These are phyloP conservation scores for Manduca sexta DNA, from an alignment of 1,140 invertebrate species.

Conservation along the genomic window DNA sequence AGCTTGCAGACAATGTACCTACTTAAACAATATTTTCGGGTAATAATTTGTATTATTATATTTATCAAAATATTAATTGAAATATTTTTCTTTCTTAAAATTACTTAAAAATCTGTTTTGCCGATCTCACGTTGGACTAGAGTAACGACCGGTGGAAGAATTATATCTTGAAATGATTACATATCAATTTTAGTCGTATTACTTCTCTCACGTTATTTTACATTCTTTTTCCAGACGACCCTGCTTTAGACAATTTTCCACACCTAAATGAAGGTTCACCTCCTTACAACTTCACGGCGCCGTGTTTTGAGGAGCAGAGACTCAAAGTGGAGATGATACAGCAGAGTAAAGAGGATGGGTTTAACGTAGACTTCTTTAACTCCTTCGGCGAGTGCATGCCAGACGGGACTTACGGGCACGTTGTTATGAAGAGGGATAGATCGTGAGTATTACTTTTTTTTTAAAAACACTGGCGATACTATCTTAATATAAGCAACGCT, in stretches of 20 bases:
- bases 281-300: slow-evolving; percentile 61
- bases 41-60: no score
- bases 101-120: no score
- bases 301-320: slow-evolving; percentile 62
- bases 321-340: slow-evolving; percentile 41
- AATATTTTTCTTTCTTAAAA: no score
- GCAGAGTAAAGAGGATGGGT: slow-evolving; percentile 46
- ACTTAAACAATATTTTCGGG: no score
- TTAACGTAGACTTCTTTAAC: slow-evolving; percentile 49
- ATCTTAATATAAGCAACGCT: no score
- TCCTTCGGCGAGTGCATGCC: slow-evolving; percentile 65
- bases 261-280: slow-evolving; percentile 26
- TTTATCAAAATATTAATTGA: no score
- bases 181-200: neutral
- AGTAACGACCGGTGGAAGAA: no score
- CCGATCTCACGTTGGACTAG: no score
- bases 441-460: slow-evolving; percentile 28
- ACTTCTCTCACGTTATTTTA: no score
- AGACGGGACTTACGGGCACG: slow-evolving; percentile 70
- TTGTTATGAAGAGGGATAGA: slow-evolving; percentile 28
- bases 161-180: no score
- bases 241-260: slow-evolving; percentile 36
- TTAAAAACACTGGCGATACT: no score
- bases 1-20: no score
- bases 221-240: slow-evolving; percentile 32